Base-by-base conservation (phyloP, 2,888 invertebrate genomes). In the Amiota mariae region DNA sequence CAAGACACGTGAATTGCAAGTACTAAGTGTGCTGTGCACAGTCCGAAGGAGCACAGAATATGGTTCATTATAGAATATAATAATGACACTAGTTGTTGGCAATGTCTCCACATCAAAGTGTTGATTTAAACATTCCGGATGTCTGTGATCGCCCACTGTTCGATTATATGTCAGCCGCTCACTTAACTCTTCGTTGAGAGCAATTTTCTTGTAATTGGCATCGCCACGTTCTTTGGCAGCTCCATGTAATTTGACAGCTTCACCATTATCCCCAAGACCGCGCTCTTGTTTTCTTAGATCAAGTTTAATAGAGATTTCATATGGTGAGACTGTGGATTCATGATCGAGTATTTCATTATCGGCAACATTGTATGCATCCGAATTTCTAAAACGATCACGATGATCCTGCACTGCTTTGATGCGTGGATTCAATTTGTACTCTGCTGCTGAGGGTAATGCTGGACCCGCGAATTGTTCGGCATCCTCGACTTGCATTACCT, bases 41-140 rank as follows among this genome's bases (percentile, higher is more conserved):
- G 96, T 96, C 85, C 93, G 90, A 56, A 97, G 86, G 59, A 97
- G 91, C 56, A 96, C 94, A 66, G 96, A 95, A 91, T 95, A 97
- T 0, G 96, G 96, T 89, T 98, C 97, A 88, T 98, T 96, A 88
- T 94, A 96, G 91, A 97, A 98, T 78, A 97, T 96, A 56, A 96
- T 92, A 76, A 96, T 92, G n/a, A 97, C 93, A 76, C 95, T 95
- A 2, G 95, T 94, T 0, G 93, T 93, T 1, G 93, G 93, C 71
- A 98, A 90, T 73, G 92, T 92, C 6, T 92, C 91, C 66, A 82
- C 74, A 82, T 94, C 92, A 87, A 94, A 96, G 1, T 85, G 72
- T 57, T 87, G 80, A 0, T 74, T 78, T 20, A 77, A 77, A 75
- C 90, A 90, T 51, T 86, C 73, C 0, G 90, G 90, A 82, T 89